Evolutionary conservation across 1,140 invertebrate genomes (phyloP).

Genomic region (Drosophila teissieri): DNA sequence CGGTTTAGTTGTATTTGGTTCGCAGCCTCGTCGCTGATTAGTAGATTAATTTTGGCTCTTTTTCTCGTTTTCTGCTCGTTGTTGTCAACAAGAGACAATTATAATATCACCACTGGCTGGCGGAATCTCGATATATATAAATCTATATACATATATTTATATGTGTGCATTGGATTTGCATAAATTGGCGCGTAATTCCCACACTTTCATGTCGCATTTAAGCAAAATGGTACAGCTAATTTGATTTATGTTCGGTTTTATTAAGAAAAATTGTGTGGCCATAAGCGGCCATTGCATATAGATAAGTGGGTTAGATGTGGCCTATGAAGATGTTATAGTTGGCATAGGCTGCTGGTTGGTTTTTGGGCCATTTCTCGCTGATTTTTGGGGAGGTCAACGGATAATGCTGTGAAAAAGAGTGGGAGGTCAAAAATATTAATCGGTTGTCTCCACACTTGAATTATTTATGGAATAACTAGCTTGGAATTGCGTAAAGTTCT

Average conservation of each 20-base stretch:
- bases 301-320: neutral
- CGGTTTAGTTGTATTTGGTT: slow-evolving; percentile 21
- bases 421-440: neutral
- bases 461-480: neutral
- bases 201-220: slow-evolving; percentile 78
- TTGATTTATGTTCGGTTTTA: slow-evolving; percentile 74
- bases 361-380: neutral
- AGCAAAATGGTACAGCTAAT: slow-evolving; percentile 74
- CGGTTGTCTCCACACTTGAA: neutral
- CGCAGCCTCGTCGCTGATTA: slow-evolving; percentile 74
- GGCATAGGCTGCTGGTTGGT: too few species aligned
- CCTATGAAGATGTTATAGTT: slow-evolving; percentile 49
- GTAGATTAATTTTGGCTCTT: slow-evolving; percentile 60
- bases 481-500: neutral
- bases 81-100: slow-evolving; percentile 78
- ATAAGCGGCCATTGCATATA: neutral
- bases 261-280: slow-evolving; percentile 62
- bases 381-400: neutral
- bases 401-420: neutral
- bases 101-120: slow-evolving; percentile 68
- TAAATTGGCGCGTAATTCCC: slow-evolving; percentile 77
- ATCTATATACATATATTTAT: neutral
- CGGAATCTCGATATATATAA: neutral
- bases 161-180: slow-evolving; percentile 55
- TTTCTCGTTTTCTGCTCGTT: slow-evolving; percentile 26